Base-by-base conservation (phyloP, 1,140 invertebrate species). In the Drosophila aff. region DNA sequence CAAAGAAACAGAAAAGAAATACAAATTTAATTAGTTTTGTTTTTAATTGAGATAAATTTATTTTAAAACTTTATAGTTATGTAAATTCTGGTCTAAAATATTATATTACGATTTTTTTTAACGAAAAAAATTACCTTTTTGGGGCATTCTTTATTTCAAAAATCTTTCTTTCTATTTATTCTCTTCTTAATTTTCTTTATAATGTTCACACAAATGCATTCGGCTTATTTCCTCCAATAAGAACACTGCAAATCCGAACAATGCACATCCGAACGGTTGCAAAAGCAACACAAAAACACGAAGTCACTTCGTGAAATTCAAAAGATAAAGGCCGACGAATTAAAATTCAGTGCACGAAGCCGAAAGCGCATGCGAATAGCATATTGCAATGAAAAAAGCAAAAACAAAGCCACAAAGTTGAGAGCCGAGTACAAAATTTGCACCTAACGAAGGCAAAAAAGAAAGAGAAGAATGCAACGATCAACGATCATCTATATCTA, bases 331-430 rank as follows among this genome's bases (percentile, higher is more conserved):
- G 10, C 47, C 83, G 71, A 84, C 84, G 69, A 89, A 89, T 89
- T 89, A 62, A 84, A 89, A 90, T 89, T 75, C 81, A 84, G 13
- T 53, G 36, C 84, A 89, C 85, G 68, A 87, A 89, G 46, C 63
- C 43, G 75, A 84, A 84, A 85, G 50, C 78, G 81, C 81, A 83
- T 73, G 49, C 77, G 77, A 85, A 78, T 50, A 57, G 23, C 64
- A 52, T 64, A 89, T 75, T 89, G 81, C 84, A 87, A 60, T 50
- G 68, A 55, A 36, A 62, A 21, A 63, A 53, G 3, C 18, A 55
- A 38, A 3, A 33, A 47, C 60, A 52, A 64, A 63, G 40, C 21
- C 38, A 77, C 76, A 46, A 69, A 49, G 41, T 41, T 3, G 2
- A 46, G 47, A 67, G 49, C 65, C 65, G 64, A 77, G 15, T 44